Evolutionary conservation across 2,888 invertebrate genomes (phyloP), one percentile per base, ranked within the genome.

Genomic region (Acronicta aceris): DNA sequence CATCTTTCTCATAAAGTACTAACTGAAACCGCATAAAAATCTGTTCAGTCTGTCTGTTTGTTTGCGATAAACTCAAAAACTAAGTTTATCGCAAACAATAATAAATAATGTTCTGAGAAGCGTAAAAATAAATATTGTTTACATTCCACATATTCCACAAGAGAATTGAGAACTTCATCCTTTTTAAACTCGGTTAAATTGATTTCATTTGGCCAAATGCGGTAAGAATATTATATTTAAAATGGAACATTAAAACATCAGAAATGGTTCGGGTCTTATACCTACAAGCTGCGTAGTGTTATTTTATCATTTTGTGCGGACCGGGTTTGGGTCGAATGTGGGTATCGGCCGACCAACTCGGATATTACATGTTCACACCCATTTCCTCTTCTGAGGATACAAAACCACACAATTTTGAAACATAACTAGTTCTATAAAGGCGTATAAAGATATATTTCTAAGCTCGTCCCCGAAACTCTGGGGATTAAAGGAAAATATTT

Each of bases 311-410:
- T 80, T 82, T 74, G 55, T 65, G 64, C 57, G 55, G 72, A 27
- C 58, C 65, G 48, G 51, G 47, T 33, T 43, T 13, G 59, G 58
- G 65, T 65, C 60, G 53, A 62, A 56, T 61, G 56, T 55, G 59
- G 72, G 64, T 76, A 76, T 78, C 71, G 70, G 61, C 67, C 62
- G 72, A 54, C 59, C 61, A 60, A 47, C 61, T 50, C 81, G 85
- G 82, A 87, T 83, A 86, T 87, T 86, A 81, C 85, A 84, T 71
- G 76, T 81, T 82, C 75, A 60, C 76, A 74, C 74, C 74, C 69
- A 79, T 84, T 85, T 82, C 81, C 84, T 59, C 51, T 68, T 63
- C 67, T 65, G 64, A 54, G 65, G 59, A 54, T 53, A 64, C 50
- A 71, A 61, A 64, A 72, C 62, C 68, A 64, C 70, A 59, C 70